Evolutionary conservation across 37 sponge, comb jelly and placozoan species (phyloP).

Genomic region (Beroe ovata): DNA sequence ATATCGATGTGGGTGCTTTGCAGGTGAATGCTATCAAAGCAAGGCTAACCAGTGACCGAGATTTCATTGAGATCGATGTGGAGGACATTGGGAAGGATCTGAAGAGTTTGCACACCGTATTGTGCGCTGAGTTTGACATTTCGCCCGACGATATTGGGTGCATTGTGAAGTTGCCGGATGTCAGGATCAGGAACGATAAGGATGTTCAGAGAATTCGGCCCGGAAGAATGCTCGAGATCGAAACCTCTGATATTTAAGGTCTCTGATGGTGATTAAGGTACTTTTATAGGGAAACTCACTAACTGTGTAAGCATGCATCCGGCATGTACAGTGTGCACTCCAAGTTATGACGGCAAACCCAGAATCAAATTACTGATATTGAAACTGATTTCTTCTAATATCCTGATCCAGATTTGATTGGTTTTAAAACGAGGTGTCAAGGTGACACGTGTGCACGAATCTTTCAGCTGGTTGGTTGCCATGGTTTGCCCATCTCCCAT

Average conservation of each 20-base stretch:
- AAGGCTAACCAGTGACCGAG: neutral
- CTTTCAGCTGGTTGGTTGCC: too few species aligned
- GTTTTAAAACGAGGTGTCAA: too few species aligned
- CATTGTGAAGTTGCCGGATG: constrained; percentile 27
- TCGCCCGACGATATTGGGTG: neutral
- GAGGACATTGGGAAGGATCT: neutral
- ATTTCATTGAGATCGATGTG: constrained; percentile 23
- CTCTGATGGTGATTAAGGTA: too few species aligned
- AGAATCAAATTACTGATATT: neutral
- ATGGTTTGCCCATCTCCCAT: too few species aligned
- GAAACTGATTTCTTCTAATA: neutral
- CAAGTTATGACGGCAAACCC: too few species aligned
- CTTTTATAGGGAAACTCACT: too few species aligned
- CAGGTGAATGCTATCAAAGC: constrained; percentile 26
- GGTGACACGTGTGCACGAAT: too few species aligned
- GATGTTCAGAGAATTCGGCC: constrained; percentile 14
- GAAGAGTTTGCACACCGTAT: neutral
- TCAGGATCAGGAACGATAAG: constrained; percentile 32
- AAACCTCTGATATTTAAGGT: neutral
- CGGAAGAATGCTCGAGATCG: neutral
- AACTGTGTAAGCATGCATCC: too few species aligned
- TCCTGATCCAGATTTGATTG: too few species aligned
- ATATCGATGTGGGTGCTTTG: neutral
- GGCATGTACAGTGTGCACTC: too few species aligned
- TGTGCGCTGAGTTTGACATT: constrained; percentile 37